phyloP scores from a whole-genome alignment of 2,888 invertebrate genomes.

The Macrosiphum euphorbiae region DNA sequence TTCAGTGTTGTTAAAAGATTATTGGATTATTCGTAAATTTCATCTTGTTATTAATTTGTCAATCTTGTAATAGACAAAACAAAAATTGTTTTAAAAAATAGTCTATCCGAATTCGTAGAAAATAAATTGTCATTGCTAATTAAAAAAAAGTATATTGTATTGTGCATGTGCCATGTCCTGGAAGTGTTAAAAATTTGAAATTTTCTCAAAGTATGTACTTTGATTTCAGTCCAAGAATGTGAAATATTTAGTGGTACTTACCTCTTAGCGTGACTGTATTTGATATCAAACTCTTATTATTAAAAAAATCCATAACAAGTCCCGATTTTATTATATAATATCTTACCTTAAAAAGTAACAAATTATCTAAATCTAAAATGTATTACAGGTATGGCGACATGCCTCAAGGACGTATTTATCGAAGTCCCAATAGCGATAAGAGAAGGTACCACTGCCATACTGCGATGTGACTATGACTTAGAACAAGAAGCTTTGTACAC shows the following conservation, averaged over 20 bases:
- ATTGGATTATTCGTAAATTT: background rate
- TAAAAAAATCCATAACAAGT: background rate
- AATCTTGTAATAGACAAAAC: background rate
- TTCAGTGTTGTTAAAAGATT: background rate
- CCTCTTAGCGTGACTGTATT: background rate
- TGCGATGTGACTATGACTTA: conserved; percentile 82
- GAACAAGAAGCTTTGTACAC: conserved; percentile 82
- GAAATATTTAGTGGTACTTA: background rate
- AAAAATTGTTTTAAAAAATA: background rate
- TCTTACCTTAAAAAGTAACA: background rate
- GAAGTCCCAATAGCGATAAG: conserved; percentile 80
- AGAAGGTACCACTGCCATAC: conserved; percentile 80
- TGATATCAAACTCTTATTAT: background rate
- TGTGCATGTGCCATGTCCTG: background rate
- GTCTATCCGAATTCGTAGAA: background rate
- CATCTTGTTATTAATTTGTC: background rate
- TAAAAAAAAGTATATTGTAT: background rate
- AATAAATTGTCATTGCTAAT: background rate
- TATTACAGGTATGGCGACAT: conserved; percentile 29
- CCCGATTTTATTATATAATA: background rate
- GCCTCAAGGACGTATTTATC: conserved; percentile 79
- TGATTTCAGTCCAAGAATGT: background rate
- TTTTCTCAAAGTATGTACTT: background rate
- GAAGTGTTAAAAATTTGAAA: background rate
- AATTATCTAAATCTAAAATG: background rate